Conservation (phyloP, 2,888 invertebrate genomes). For the Caenorhabditis sp. region DNA sequence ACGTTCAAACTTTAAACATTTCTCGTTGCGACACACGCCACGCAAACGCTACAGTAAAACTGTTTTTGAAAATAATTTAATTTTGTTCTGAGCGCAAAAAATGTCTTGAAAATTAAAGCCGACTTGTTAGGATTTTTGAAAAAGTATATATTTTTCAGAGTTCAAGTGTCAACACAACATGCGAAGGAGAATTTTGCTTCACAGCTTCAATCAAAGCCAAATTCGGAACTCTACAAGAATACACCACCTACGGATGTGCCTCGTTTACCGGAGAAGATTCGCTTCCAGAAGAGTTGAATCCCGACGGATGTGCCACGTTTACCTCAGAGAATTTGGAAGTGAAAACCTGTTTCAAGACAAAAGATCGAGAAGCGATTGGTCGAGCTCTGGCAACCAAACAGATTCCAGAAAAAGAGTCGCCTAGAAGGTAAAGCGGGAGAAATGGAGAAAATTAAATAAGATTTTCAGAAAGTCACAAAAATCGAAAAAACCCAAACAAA, state of each 20-base stretch:
- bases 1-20: too few species aligned
- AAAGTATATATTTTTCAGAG: neutral
- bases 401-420: slow-evolving; percentile 29
- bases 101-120: neutral
- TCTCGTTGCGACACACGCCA: too few species aligned
- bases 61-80: too few species aligned
- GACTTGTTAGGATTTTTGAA: neutral
- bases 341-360: slow-evolving; percentile 59
- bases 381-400: slow-evolving; percentile 59
- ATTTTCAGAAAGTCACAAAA: slow-evolving; percentile 35
- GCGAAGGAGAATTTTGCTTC: slow-evolving; percentile 28
- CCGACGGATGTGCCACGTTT: slow-evolving; percentile 66
- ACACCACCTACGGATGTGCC: slow-evolving; percentile 62
- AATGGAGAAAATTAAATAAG: neutral
- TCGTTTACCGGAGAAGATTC: slow-evolving; percentile 57
- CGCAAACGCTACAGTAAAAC: too few species aligned
- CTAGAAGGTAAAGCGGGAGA: slow-evolving; percentile 6
- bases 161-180: neutral
- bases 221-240: slow-evolving; percentile 58
- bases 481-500: slow-evolving; percentile 16
- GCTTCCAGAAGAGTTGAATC: slow-evolving; percentile 65
- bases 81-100: too few species aligned
- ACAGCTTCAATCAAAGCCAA: slow-evolving; percentile 50
- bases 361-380: slow-evolving; percentile 55
- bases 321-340: slow-evolving; percentile 59